phyloP scores from a whole-genome alignment of 2,113 vertebrate genomes.

The Lethenteron reissneri region DNA sequence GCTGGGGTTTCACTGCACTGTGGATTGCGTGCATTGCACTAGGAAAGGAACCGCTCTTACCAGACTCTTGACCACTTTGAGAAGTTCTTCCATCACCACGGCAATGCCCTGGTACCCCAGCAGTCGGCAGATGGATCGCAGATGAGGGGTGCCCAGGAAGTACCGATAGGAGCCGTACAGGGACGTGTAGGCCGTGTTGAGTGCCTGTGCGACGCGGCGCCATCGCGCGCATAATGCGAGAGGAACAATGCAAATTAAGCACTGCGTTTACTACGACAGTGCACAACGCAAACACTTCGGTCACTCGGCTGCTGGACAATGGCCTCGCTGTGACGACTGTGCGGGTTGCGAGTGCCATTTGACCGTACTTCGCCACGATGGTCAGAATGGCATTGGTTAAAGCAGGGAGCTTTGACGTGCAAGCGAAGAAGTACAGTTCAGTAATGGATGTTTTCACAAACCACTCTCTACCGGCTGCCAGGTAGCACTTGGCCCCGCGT shows the following conservation, averaged over 20 bases:
- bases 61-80: slow-evolving; percentile 68
- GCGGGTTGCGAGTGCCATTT: too few relatives aligned
- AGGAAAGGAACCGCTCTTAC: slow-evolving; percentile 18
- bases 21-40: too few relatives aligned
- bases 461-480: too few relatives aligned
- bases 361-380: too few relatives aligned
- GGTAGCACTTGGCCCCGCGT: too few relatives aligned
- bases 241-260: background rate
- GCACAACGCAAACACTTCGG: background rate
- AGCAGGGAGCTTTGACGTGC: too few relatives aligned
- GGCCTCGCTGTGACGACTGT: too few relatives aligned
- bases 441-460: too few relatives aligned
- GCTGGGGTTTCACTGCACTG: too few relatives aligned
- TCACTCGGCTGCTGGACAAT: background rate
- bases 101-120: slow-evolving; percentile 62
- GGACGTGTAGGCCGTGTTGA: slow-evolving; percentile 58
- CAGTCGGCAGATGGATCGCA: slow-evolving; percentile 52
- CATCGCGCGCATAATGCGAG: background rate
- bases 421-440: too few relatives aligned
- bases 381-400: too few relatives aligned
- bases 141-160: slow-evolving; percentile 52
- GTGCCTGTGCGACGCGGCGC: slow-evolving; percentile 19
- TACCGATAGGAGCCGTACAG: slow-evolving; percentile 54
- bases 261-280: background rate
- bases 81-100: slow-evolving; percentile 60